Evolutionary conservation across 2,888 invertebrate genomes (phyloP).

Genomic region (Eristalis arbustorum): DNA sequence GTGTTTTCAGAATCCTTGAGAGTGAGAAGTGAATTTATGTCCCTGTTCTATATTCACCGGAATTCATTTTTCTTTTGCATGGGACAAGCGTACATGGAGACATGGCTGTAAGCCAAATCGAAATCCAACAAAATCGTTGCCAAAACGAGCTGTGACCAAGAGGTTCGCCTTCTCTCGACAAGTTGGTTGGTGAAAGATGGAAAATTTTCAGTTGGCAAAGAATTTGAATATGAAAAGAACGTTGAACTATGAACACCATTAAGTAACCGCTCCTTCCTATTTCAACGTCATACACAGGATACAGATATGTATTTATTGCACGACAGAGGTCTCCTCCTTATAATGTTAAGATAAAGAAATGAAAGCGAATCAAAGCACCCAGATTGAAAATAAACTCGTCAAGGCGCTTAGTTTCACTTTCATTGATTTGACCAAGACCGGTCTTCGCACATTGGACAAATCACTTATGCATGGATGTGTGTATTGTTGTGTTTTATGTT

Average conservation of each 20-base stretch:
- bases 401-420: conserved; percentile 10
- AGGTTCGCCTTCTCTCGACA: neutral
- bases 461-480: neutral
- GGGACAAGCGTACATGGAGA: conserved; percentile 9
- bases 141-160: neutral
- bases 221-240: conserved; percentile 14
- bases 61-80: conserved; percentile 8
- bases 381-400: neutral
- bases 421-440: neutral
- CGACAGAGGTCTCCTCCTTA: neutral
- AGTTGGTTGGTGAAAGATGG: neutral
- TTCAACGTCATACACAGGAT: neutral
- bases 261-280: neutral
- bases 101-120: conserved; percentile 20
- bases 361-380: neutral
- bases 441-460: neutral
- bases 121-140: conserved; percentile 4
- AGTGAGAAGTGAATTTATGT: conserved; percentile 15
- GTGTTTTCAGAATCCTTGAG: neutral
- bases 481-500: neutral
- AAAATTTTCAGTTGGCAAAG: conserved; percentile 2
- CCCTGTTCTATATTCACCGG: conserved; percentile 2
- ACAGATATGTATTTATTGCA: neutral
- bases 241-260: conserved; percentile 14
- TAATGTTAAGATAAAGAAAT: neutral